Conservation (phyloP, 1,140 invertebrate genomes). For the Steinernema feltiae region DNA sequence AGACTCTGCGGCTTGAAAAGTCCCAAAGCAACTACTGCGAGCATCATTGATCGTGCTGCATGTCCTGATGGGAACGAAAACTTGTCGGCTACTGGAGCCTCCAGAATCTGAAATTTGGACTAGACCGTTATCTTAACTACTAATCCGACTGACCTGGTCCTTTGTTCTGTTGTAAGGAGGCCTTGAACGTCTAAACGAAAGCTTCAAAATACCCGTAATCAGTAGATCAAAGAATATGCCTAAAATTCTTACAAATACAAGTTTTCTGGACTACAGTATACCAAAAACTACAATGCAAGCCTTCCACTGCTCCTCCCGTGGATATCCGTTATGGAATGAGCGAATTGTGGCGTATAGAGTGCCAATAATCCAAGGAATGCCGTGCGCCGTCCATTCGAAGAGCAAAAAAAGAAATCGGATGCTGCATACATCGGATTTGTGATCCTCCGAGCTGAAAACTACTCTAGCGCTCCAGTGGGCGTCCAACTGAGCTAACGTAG, state of each 20-base stretch:
- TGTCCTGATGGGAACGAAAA: slow-evolving; percentile 95
- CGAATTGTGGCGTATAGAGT: background rate
- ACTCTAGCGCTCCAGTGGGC: slow-evolving; percentile 16
- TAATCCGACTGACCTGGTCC: slow-evolving; percentile 67
- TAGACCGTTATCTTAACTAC: slow-evolving; percentile 60
- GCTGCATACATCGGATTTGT: slow-evolving; percentile 15
- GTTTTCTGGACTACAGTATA: slow-evolving; percentile 1
- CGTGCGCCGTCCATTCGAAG: slow-evolving; percentile 40
- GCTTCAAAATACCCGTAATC: slow-evolving; percentile 74
- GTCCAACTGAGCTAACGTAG: background rate
- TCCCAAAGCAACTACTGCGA: slow-evolving; percentile 60
- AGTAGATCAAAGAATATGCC: slow-evolving; percentile 78
- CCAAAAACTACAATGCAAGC: slow-evolving; percentile 35
- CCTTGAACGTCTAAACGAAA: slow-evolving; percentile 67
- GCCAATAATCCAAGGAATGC: slow-evolving; percentile 42
- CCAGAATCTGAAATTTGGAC: slow-evolving; percentile 63
- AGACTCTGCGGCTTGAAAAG: slow-evolving; percentile 21
- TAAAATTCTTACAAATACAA: slow-evolving; percentile 60
- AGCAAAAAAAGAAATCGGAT: slow-evolving; percentile 29
- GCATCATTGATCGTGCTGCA: slow-evolving; percentile 73
- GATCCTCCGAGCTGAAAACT: background rate
- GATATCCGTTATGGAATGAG: slow-evolving; percentile 24
- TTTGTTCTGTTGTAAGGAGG: slow-evolving; percentile 68
- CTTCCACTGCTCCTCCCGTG: slow-evolving; percentile 25
- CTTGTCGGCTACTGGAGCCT: slow-evolving; percentile 71